Evolutionary conservation across 2,888 invertebrate species (phyloP).

Genomic region (Limnephilus marmoratus): DNA sequence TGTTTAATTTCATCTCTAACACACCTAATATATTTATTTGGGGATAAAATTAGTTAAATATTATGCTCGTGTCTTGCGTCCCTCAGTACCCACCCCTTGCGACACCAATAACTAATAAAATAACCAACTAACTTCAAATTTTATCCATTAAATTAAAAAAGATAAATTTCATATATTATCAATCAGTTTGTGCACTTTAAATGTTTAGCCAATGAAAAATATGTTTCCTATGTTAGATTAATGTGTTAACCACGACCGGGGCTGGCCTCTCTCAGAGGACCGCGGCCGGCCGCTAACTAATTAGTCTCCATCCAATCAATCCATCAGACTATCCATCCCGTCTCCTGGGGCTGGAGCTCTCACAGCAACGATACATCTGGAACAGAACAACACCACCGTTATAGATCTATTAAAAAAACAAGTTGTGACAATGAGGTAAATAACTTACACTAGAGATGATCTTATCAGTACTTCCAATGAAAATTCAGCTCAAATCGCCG

Average conservation of each 20-base stretch:
- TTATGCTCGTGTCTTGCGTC: slow-evolving; percentile 53
- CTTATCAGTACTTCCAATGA: too few species aligned
- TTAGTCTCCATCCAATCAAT: slow-evolving; percentile 57
- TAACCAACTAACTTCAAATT: slow-evolving; percentile 51
- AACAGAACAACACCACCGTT: slow-evolving; percentile 38
- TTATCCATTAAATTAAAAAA: slow-evolving; percentile 61
- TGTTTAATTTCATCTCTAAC: slow-evolving; percentile 61
- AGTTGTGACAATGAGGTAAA: too few species aligned
- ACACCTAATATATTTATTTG: slow-evolving; percentile 62
- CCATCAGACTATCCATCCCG: slow-evolving; percentile 23
- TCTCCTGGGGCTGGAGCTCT: slow-evolving; percentile 43
- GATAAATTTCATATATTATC: slow-evolving; percentile 61
- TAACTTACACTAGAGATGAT: too few species aligned
- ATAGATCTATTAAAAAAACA: not conserved
- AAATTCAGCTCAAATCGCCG: too few species aligned
- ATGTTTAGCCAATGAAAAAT: slow-evolving; percentile 55
- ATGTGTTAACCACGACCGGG: slow-evolving; percentile 52
- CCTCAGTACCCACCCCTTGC: slow-evolving; percentile 7
- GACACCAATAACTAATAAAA: slow-evolving; percentile 45
- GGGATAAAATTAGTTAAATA: slow-evolving; percentile 63
- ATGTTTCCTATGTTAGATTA: slow-evolving; percentile 61
- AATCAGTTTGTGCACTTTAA: slow-evolving; percentile 64
- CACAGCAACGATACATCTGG: slow-evolving; percentile 65
- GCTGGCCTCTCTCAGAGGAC: slow-evolving; percentile 20
- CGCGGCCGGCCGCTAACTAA: slow-evolving; percentile 51